Evolutionary conservation across 2,797 vertebrate species (phyloP).

Genomic region (Antrozous pallidus): DNA sequence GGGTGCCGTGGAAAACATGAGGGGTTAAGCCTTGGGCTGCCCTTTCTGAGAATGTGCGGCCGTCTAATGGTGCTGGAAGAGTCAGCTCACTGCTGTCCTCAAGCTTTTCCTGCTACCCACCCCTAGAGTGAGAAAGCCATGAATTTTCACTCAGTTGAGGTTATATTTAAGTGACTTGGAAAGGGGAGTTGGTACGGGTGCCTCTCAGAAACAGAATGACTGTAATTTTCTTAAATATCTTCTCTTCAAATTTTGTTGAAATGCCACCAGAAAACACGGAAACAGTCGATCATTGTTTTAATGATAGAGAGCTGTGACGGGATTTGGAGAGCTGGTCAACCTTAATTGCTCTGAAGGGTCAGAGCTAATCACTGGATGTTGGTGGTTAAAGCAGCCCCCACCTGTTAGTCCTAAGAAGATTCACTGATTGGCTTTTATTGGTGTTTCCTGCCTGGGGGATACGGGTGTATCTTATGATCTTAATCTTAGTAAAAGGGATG

Average conservation of each 20-base stretch:
- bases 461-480: too few relatives aligned
- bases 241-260: conserved; percentile 20
- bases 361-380: too few relatives aligned
- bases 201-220: conserved; percentile 20
- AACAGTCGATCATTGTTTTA: too few relatives aligned
- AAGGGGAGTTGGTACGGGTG: conserved; percentile 7
- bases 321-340: too few relatives aligned
- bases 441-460: too few relatives aligned
- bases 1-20: neutral
- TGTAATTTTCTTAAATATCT: conserved; percentile 36
- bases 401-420: too few relatives aligned
- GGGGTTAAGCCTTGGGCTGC: neutral
- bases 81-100: neutral
- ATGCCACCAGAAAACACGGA: conserved; percentile 29
- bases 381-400: too few relatives aligned
- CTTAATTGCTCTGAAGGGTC: too few relatives aligned
- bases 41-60: neutral
- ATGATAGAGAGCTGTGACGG: too few relatives aligned
- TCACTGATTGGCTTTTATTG: too few relatives aligned
- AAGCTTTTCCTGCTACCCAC: conserved; percentile 27
- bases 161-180: conserved; percentile 7
- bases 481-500: too few relatives aligned
- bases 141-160: neutral
- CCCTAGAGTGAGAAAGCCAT: conserved; percentile 29
- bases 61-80: neutral